phyloP scores from a whole-genome alignment of 2,888 invertebrate species.

The Drosophila koepferae region DNA sequence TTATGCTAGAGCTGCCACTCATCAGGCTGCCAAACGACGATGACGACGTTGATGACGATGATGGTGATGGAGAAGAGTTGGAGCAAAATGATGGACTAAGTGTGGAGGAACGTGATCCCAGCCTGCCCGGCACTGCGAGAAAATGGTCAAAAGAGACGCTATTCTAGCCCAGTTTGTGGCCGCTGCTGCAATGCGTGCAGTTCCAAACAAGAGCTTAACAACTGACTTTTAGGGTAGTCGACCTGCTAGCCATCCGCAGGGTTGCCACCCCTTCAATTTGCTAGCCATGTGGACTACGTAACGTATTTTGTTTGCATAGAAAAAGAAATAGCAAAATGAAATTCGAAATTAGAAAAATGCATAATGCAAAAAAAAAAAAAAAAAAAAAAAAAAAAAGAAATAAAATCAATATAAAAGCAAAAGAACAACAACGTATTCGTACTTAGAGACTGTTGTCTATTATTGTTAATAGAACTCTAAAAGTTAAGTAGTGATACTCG shows the following conservation, averaged over 20 bases:
- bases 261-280: slow-evolving; percentile 40
- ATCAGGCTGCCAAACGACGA: slow-evolving; percentile 83
- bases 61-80: slow-evolving; percentile 9
- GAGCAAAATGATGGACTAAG: slow-evolving; percentile 16
- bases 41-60: slow-evolving; percentile 63
- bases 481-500: slow-evolving; percentile 80
- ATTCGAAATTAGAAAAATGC: slow-evolving; percentile 3
- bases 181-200: slow-evolving; percentile 49
- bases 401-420: slow-evolving; percentile 10
- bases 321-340: slow-evolving; percentile 12
- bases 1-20: slow-evolving; percentile 85
- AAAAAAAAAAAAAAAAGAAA: not conserved
- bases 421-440: slow-evolving; percentile 79
- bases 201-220: slow-evolving; percentile 73
- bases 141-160: slow-evolving; percentile 92
- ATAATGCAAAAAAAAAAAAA: not conserved
- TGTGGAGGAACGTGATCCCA: slow-evolving; percentile 77
- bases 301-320: slow-evolving; percentile 27
- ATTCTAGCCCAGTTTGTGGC: slow-evolving; percentile 87
- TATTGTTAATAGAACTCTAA: slow-evolving; percentile 78
- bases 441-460: slow-evolving; percentile 82
- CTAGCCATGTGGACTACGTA: slow-evolving; percentile 23
- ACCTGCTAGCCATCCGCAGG: slow-evolving; percentile 24
- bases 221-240: slow-evolving; percentile 62
- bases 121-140: slow-evolving; percentile 84